A percentile compares a stretch with the other conserved stretches of the same genome.
phyloP scores from a whole-genome alignment of 2,888 invertebrate genomes.

The Standfussiana lucernea region DNA sequence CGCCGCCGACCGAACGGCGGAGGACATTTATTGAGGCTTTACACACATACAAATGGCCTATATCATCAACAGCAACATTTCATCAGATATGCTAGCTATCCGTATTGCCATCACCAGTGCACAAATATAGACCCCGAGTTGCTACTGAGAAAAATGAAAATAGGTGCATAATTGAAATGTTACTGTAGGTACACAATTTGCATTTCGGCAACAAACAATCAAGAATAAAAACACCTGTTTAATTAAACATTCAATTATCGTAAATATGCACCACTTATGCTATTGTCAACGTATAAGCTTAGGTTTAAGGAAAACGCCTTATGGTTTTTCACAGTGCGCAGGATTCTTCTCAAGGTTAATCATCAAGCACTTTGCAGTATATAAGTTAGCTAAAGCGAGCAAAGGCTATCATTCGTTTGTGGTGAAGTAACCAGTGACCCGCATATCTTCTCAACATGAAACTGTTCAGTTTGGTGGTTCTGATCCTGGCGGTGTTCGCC shows the following conservation, averaged over 20 bases:
- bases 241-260: not conserved
- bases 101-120: not conserved
- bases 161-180: not conserved
- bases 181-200: not conserved
- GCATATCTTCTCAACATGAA: constrained; percentile 64
- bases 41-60: not conserved
- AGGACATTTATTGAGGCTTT: not conserved
- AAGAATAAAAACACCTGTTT: not conserved
- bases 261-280: constrained; percentile 10
- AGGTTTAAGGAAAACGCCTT: constrained; percentile 51
- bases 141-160: not conserved
- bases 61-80: not conserved
- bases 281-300: constrained; percentile 20
- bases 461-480: constrained; percentile 60
- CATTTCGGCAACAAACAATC: constrained; percentile 4
- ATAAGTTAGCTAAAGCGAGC: constrained; percentile 31
- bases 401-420: constrained; percentile 40
- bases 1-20: not conserved
- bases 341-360: constrained; percentile 42
- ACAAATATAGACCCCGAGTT: not conserved
- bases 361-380: constrained; percentile 39
- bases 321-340: constrained; percentile 44
- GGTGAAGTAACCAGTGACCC: constrained; percentile 29
- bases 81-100: not conserved
- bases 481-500: constrained; percentile 66